A percentile compares a stretch with the other conserved stretches of the same genome.
phyloP scores from a whole-genome alignment of 2,113 vertebrate species.

The Catharus fuscescens region DNA sequence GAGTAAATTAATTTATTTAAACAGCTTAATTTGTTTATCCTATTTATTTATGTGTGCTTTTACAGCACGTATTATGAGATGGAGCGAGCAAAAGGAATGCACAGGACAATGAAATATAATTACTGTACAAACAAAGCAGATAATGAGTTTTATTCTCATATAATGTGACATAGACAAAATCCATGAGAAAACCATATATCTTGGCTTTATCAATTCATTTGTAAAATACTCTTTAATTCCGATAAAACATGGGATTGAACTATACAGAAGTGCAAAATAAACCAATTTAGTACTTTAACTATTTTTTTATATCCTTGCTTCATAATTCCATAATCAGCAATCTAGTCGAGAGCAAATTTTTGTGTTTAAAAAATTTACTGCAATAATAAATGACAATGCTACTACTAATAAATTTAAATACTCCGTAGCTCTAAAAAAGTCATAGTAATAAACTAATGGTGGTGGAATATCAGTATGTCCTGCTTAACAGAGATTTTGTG shows the following conservation, averaged over 20 bases:
- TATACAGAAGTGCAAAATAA: slow-evolving; percentile 43
- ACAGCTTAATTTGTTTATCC: slow-evolving; percentile 83
- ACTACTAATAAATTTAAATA: slow-evolving; percentile 40
- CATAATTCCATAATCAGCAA: slow-evolving; percentile 62
- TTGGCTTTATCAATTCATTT: slow-evolving; percentile 70
- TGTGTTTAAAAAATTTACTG: slow-evolving; percentile 59
- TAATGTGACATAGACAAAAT: slow-evolving; percentile 54
- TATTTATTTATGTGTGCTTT: slow-evolving; percentile 77
- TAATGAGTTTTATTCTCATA: slow-evolving; percentile 74
- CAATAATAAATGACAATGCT: slow-evolving; percentile 68
- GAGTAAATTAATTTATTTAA: slow-evolving; percentile 83
- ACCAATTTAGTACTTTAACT: slow-evolving; percentile 65
- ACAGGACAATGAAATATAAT: slow-evolving; percentile 71
- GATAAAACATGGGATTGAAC: slow-evolving; percentile 38
- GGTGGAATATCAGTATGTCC: slow-evolving; percentile 30
- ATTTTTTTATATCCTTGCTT: slow-evolving; percentile 59
- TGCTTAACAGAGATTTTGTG: background rate
- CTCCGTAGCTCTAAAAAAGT: slow-evolving; percentile 34
- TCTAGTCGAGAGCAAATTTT: slow-evolving; percentile 53
- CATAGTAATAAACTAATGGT: slow-evolving; percentile 59
- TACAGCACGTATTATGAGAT: slow-evolving; percentile 70
- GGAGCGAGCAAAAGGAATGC: slow-evolving; percentile 68
- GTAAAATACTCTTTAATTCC: slow-evolving; percentile 60
- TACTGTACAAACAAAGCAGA: slow-evolving; percentile 79
- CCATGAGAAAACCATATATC: slow-evolving; percentile 50